phyloP scores from a whole-genome alignment of 1,140 invertebrate genomes.

The Anastrepha ludens region DNA sequence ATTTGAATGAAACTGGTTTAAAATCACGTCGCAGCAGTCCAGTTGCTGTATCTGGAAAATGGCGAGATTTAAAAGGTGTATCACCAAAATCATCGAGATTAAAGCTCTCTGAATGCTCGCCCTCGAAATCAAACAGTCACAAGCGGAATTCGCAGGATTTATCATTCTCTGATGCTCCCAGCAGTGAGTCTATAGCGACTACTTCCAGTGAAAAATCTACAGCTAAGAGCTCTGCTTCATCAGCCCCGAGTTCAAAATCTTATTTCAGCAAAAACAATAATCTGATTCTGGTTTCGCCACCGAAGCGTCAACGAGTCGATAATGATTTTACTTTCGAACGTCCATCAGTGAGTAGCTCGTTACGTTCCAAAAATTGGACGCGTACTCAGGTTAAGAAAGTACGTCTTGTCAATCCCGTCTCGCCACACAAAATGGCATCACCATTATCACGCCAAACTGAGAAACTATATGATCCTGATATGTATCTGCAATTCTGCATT shows the following conservation, averaged over 20 bases:
- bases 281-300: slow-evolving; percentile 62
- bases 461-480: slow-evolving; percentile 69
- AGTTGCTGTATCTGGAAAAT: slow-evolving; percentile 29
- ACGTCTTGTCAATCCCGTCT: slow-evolving; percentile 57
- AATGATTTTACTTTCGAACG: slow-evolving; percentile 28
- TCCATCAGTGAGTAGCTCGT: slow-evolving; percentile 61
- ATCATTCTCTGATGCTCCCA: slow-evolving; percentile 66
- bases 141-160: slow-evolving; percentile 67
- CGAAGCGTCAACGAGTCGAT: slow-evolving; percentile 66
- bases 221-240: slow-evolving; percentile 26
- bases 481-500: slow-evolving; percentile 69
- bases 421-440: slow-evolving; percentile 61
- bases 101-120: slow-evolving; percentile 1
- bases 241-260: neutral
- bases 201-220: neutral
- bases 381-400: slow-evolving; percentile 65
- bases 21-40: slow-evolving; percentile 60
- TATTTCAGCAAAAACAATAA: neutral
- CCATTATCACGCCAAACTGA: slow-evolving; percentile 60
- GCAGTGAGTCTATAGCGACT: slow-evolving; percentile 64
- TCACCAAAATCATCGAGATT: slow-evolving; percentile 17
- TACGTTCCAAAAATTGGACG: slow-evolving; percentile 60
- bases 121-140: slow-evolving; percentile 28
- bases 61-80: slow-evolving; percentile 42
- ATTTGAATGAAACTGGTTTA: slow-evolving; percentile 68